Evolutionary conservation across 1,140 invertebrate species (phyloP).

Genomic region (Drosophila sucinea): DNA sequence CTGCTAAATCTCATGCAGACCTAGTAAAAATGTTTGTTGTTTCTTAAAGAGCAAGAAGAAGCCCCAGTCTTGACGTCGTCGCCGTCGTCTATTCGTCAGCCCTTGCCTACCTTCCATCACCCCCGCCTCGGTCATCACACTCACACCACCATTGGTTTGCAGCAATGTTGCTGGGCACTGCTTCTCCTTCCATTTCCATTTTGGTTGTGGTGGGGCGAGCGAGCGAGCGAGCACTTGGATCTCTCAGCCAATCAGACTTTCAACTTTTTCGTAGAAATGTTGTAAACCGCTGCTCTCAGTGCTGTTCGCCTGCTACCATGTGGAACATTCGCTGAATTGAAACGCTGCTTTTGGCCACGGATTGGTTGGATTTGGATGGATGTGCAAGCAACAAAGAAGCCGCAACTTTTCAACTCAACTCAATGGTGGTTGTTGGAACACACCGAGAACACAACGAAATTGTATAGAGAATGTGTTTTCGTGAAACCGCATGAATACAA

Average conservation of each 20-base stretch:
- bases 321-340: constrained; percentile 83
- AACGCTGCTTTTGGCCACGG: constrained; percentile 79
- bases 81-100: constrained; percentile 11
- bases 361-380: constrained; percentile 70
- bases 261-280: constrained; percentile 66
- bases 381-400: constrained; percentile 79
- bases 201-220: not conserved
- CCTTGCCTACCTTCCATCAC: constrained; percentile 6
- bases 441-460: not conserved
- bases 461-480: constrained; percentile 25
- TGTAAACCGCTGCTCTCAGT: constrained; percentile 57
- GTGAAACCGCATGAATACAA: not conserved
- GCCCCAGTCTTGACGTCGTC: constrained; percentile 41
- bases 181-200: constrained; percentile 16
- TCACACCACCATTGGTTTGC: constrained; percentile 26
- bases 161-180: constrained; percentile 59
- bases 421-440: constrained; percentile 35
- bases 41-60: constrained; percentile 82
- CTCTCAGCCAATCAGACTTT: constrained; percentile 73
- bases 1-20: constrained; percentile 77
- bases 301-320: constrained; percentile 76
- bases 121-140: constrained; percentile 16
- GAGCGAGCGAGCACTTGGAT: constrained; percentile 26
- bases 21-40: constrained; percentile 82
- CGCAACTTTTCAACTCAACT: constrained; percentile 77